Percentiles rank a stretch among this genome's conserved stretches.
phyloP scores from a whole-genome alignment of 2,797 vertebrate species.

The Protosalanx chinensis region DNA sequence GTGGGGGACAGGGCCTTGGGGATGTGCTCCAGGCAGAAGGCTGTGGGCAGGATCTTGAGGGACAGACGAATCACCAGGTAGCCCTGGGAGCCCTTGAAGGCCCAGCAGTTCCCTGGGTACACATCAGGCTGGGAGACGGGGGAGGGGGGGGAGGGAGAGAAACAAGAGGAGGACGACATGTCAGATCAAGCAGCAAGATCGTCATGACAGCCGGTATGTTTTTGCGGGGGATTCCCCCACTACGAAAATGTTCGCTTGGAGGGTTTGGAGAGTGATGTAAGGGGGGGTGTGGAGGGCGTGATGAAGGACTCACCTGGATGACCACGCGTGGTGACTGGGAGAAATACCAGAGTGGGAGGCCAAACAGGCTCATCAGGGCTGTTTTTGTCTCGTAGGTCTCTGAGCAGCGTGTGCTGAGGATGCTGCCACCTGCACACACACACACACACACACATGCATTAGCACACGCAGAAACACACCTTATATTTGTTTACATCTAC shows the following conservation, averaged over 20 bases:
- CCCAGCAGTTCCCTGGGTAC: constrained; percentile 97
- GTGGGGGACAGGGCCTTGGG: constrained; percentile 87
- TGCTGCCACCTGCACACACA: constrained; percentile 81
- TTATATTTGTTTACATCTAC: not conserved
- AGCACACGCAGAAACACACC: not conserved
- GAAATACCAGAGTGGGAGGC: constrained; percentile 92
- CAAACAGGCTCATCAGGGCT: constrained; percentile 90
- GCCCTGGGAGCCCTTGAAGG: constrained; percentile 91
- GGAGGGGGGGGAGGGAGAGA: not conserved
- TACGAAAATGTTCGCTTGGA: no score
- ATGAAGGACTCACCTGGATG: constrained; percentile 81
- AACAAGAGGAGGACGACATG: not conserved
- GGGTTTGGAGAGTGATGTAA: not conserved
- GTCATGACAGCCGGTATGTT: not conserved
- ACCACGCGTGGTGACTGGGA: constrained; percentile 93
- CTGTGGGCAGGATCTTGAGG: constrained; percentile 78
- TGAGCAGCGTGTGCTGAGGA: constrained; percentile 93
- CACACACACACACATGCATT: not conserved
- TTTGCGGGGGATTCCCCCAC: no score
- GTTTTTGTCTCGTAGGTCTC: constrained; percentile 94
- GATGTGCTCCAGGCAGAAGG: constrained; percentile 90
- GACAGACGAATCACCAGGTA: constrained; percentile 90
- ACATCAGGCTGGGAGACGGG: constrained; percentile 81
- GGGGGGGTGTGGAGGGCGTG: not conserved
- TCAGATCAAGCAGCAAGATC: not conserved